phyloP scores from a whole-genome alignment of 2,888 invertebrate genomes.

The Eupeodes latifasciatus region DNA sequence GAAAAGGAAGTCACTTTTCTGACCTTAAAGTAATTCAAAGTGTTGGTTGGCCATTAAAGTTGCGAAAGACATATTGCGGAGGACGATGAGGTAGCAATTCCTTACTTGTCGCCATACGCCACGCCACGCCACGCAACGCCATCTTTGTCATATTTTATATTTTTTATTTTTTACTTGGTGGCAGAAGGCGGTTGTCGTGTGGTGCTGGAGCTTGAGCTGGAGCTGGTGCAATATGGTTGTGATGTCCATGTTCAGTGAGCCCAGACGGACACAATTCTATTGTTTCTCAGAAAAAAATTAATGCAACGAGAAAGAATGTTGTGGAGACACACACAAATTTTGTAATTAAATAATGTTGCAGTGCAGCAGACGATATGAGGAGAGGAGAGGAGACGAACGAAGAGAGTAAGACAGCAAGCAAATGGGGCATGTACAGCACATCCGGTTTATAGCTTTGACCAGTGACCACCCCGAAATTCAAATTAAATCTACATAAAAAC shows the following conservation, averaged over 20 bases:
- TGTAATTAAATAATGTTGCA: slow-evolving; percentile 65
- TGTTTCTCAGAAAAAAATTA: slow-evolving; percentile 25
- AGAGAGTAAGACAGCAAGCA: neutral
- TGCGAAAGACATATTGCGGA: slow-evolving; percentile 5
- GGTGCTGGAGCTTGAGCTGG: no score
- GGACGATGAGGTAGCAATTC: slow-evolving; percentile 27
- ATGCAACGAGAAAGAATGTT: neutral
- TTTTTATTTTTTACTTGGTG: neutral
- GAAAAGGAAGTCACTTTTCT: slow-evolving; percentile 64
- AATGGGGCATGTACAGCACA: slow-evolving; percentile 64
- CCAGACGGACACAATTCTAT: slow-evolving; percentile 24
- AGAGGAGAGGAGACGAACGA: slow-evolving; percentile 4
- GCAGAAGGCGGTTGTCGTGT: neutral
- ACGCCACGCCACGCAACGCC: neutral
- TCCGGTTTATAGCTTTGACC: slow-evolving; percentile 61
- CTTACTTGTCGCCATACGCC: slow-evolving; percentile 27
- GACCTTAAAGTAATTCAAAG: slow-evolving; percentile 44
- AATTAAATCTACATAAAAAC: slow-evolving; percentile 64
- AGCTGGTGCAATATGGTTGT: neutral
- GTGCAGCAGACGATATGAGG: neutral
- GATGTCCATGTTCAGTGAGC: slow-evolving; percentile 28
- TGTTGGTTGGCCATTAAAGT: slow-evolving; percentile 52
- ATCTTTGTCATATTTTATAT: slow-evolving; percentile 33
- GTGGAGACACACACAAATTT: slow-evolving; percentile 33
- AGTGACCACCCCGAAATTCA: slow-evolving; percentile 71